Evolutionary conservation across 64 coral and sea anemone genomes (phyloP), one percentile per base, ranked within the genome.

Genomic region (Montipora cactus): DNA sequence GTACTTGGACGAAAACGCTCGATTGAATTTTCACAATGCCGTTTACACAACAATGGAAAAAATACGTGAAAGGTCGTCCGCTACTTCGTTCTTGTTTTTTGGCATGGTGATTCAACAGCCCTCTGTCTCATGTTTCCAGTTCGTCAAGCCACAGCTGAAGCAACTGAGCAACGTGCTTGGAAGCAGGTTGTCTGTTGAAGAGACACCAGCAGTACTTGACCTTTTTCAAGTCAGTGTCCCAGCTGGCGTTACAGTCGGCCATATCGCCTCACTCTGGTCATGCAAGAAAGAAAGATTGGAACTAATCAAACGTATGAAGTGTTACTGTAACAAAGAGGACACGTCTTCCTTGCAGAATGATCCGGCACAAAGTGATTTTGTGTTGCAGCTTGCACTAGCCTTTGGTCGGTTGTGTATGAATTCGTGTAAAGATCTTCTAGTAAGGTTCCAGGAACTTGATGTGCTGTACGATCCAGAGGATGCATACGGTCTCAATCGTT

Each of bases 401-500:
- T 72, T 50, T 70, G 82, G 45, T 23, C 82, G 16, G 0, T 14
- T 22, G 7, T 70, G 64, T 9, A 49, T 5, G 0, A 22, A 72
- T 14, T 86, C 82, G 16, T 21, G 45, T 71, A 44, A 70, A 51
- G 19, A 21, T 49, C 5, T 72, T 12, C 5, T 86, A 19, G 15
- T 2, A 2, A 86, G 2, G 47, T 20, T 71, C 8, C 20, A 86
- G 44, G 46, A 86, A 49, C 82, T 50, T 0, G 9, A 21, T 49
- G 2, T 22, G 13, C 18, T 69, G n/a, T 14, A 22, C 62, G 82
- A 70, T 21, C 62, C 44, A 69, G 78, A 91, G 5, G 90, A 92
- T 51, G 66, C 53, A 5, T 83, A 76, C 48, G 59, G 81, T n/a
- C 46, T 92, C 8, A 75, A 47, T 15, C 50, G 44, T 22, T 22